A percentile compares a stretch with the other conserved stretches of the same genome.
Evolutionary conservation across 2,888 invertebrate species (phyloP).

Genomic region (Dicyrtoma fusca): DNA sequence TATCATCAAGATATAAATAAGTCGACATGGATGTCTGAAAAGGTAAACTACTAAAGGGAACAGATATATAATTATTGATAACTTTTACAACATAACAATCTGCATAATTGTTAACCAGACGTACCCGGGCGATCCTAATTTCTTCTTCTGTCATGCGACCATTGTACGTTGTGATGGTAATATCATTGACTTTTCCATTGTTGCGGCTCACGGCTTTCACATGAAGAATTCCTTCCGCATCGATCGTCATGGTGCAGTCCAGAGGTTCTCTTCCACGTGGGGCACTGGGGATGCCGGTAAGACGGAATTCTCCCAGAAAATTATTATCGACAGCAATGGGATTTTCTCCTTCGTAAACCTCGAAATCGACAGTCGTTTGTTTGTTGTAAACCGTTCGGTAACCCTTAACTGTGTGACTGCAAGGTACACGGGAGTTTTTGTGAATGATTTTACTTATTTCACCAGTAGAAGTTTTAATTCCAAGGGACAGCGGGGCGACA

Average conservation of each 20-base stretch:
- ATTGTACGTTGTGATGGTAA: conserved; percentile 68
- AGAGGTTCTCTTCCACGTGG: conserved; percentile 86
- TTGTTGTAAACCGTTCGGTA: conserved; percentile 70
- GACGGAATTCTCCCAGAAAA: conserved; percentile 92
- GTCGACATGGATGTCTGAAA: too few relatives aligned
- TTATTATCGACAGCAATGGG: conserved; percentile 93
- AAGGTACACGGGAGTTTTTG: conserved; percentile 69
- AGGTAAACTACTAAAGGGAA: too few relatives aligned
- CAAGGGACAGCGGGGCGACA: conserved; percentile 69
- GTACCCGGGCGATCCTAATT: conserved; percentile 62
- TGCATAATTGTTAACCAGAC: not conserved
- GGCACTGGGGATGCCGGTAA: conserved; percentile 93
- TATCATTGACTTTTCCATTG: conserved; percentile 87
- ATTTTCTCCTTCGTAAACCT: conserved; percentile 91
- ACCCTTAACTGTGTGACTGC: conserved; percentile 66
- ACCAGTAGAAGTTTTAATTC: conserved; percentile 73
- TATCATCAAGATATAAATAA: too few relatives aligned
- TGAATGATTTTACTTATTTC: conserved; percentile 71
- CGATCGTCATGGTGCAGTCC: conserved; percentile 84
- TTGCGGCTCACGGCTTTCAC: conserved; percentile 92
- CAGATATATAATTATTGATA: too few relatives aligned
- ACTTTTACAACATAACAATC: too few relatives aligned
- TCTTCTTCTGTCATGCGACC: conserved; percentile 68
- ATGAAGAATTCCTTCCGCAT: conserved; percentile 95
- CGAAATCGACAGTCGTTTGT: conserved; percentile 67